These are phyloP conservation scores for Lucinisca nassula DNA, from an alignment of 2,888 invertebrate species.

Conservation along the genomic window DNA sequence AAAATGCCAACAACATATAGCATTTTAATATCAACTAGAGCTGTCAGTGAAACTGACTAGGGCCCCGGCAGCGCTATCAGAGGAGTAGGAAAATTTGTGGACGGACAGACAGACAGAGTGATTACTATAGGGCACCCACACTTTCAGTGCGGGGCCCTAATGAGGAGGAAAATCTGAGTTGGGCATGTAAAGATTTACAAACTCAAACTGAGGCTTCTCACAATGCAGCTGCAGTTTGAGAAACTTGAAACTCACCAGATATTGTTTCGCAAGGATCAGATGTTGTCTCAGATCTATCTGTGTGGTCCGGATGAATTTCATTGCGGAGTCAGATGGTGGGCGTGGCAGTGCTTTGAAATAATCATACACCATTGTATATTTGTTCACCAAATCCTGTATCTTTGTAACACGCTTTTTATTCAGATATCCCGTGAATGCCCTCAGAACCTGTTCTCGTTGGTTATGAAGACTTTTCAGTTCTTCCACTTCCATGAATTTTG, in stretches of 20 bases:
- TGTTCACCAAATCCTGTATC: conserved; percentile 56
- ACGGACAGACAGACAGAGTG: too few relatives aligned
- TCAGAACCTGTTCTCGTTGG: conserved; percentile 53
- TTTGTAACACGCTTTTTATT: conserved; percentile 65
- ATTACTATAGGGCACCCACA: too few relatives aligned
- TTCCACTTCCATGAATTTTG: not conserved
- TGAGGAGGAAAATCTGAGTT: too few relatives aligned
- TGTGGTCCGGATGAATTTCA: conserved; percentile 59
- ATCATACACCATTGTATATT: conserved; percentile 62
- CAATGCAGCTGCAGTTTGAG: too few relatives aligned
- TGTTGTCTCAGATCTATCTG: conserved; percentile 64
- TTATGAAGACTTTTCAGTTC: conserved; percentile 36
- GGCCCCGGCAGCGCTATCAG: too few relatives aligned
- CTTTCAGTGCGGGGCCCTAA: too few relatives aligned
- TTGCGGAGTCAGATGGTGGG: conserved; percentile 40
- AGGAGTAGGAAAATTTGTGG: too few relatives aligned
- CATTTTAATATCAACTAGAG: too few relatives aligned
- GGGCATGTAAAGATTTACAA: too few relatives aligned
- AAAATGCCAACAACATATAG: too few relatives aligned
- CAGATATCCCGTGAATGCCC: conserved; percentile 65
- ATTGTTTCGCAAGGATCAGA: conserved; percentile 62
- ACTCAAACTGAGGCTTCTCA: too few relatives aligned
- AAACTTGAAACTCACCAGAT: conserved; percentile 50
- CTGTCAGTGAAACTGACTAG: too few relatives aligned
- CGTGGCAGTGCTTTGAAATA: conserved; percentile 47